These are phyloP conservation scores for Drosophila austrosaltans DNA, from an alignment of 2,888 invertebrate genomes.

Conservation along the genomic window DNA sequence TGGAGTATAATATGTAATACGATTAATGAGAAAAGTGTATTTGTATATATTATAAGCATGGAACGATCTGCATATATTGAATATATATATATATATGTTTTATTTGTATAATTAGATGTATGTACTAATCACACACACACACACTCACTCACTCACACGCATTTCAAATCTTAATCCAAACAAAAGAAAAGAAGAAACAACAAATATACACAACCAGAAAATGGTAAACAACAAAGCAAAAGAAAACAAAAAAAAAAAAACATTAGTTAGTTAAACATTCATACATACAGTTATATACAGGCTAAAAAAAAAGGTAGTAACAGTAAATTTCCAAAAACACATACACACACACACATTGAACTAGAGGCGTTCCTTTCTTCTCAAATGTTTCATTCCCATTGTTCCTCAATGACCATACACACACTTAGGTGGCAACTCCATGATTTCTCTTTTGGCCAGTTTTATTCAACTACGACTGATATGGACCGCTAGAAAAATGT, in stretches of 20 bases:
- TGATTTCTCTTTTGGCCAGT: neutral
- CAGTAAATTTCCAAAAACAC: constrained; percentile 3
- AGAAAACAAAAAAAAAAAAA: neutral
- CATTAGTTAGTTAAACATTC: constrained; percentile 4
- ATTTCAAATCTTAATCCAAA: constrained; percentile 22
- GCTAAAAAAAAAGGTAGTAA: constrained; percentile 11
- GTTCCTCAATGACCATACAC: no score
- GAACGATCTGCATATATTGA: constrained; percentile 5
- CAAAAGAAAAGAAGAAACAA: neutral
- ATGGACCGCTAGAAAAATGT: neutral
- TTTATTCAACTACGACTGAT: no score
- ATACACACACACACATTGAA: constrained; percentile 4
- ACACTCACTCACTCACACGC: neutral
- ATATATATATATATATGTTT: constrained; percentile 10
- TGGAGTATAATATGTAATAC: neutral
- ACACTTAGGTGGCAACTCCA: neutral
- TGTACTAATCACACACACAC: neutral
- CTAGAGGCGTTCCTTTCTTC: neutral
- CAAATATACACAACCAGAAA: no score
- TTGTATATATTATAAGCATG: constrained; percentile 10
- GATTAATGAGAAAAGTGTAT: constrained; percentile 4
- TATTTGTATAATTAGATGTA: constrained; percentile 14
- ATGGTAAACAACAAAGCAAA: neutral
- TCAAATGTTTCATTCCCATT: neutral
- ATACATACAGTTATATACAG: constrained; percentile 6